Percentiles rank a stretch among this genome's conserved stretches.
These are phyloP conservation scores for Ctenoplectra terminalis DNA, from an alignment of 1,140 invertebrate species.

Conservation along the genomic window DNA sequence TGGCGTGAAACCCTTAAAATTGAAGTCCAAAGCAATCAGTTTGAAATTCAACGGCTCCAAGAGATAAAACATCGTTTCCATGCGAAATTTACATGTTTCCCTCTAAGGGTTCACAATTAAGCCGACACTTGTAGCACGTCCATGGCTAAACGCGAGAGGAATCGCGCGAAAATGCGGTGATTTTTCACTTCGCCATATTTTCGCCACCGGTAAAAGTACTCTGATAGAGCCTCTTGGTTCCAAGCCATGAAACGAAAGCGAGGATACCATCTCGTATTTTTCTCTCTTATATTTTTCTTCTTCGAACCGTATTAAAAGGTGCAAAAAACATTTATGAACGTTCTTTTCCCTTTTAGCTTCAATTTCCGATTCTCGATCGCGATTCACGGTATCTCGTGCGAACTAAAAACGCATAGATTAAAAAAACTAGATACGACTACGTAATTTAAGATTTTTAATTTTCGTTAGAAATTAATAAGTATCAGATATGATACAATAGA, in stretches of 20 bases:
- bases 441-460: too few species aligned
- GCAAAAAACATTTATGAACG: background rate
- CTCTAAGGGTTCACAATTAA: background rate
- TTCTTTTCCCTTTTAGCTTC: background rate
- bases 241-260: background rate
- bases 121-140: background rate
- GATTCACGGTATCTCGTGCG: too few species aligned
- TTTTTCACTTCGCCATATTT: slow-evolving; percentile 3
- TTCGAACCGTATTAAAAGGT: background rate
- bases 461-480: too few species aligned
- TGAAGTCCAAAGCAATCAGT: background rate
- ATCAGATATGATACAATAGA: too few species aligned
- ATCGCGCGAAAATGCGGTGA: background rate
- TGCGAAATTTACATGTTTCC: slow-evolving; percentile 3
- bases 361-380: background rate
- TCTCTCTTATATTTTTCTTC: background rate
- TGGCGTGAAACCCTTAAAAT: too few species aligned
- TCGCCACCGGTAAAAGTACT: background rate
- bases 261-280: background rate
- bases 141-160: background rate
- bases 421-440: too few species aligned
- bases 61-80: background rate
- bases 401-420: background rate
- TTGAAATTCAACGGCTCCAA: background rate
- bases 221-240: background rate